Evolutionary conservation across 1,140 invertebrate species (phyloP), one percentile per base, ranked within the genome.

Genomic region (Archivesica marissinica): DNA sequence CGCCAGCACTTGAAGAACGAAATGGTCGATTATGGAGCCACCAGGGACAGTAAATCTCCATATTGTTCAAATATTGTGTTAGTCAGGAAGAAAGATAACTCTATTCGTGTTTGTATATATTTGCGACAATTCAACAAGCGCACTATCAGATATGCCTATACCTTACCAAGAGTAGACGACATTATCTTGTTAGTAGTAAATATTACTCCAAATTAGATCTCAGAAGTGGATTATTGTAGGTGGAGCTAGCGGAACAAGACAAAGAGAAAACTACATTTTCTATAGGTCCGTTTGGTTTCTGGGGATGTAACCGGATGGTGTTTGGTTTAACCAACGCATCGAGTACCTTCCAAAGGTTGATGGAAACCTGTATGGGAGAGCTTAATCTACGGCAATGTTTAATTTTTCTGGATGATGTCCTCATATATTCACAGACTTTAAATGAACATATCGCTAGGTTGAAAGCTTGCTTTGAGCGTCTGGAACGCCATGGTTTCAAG

Each of bases 111-210:
- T 38, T 56, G 50, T 56, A 77, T 61, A 11, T 33, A 77, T 30
- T 44, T 77, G 6, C 30, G 77, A 1, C 20, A 68, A 47, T 59
- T 95, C 25, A 95, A 95, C 86, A 4, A 7, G 72, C 89, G 81
- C 0, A 95, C 93, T 0, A 90, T 91, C 0, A 85, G 89, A 56
- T 95, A 96, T 88, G 90, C 86, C 56, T 96, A 94, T 88, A 95
- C 95, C 88, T 79, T 95, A 1, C 95, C 94, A 0, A 61, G 90
- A 1, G 94, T 95, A 25, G 93, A 95, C 68, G 95, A 0, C 76
- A 92, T 35, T 75, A 68, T 6, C 82, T 95, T 0, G n/a, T 82
- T 1, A 93, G 92, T 2, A 89, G 88, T 54, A 11, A 23, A 23
- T 54, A n/a, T 54, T 11, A 3, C 7, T 11, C 50, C 3, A 11